A percentile compares a stretch with the other conserved stretches of the same genome.
phyloP scores from a whole-genome alignment of 2,113 vertebrate genomes.

The Leucoraja erinaceus region DNA sequence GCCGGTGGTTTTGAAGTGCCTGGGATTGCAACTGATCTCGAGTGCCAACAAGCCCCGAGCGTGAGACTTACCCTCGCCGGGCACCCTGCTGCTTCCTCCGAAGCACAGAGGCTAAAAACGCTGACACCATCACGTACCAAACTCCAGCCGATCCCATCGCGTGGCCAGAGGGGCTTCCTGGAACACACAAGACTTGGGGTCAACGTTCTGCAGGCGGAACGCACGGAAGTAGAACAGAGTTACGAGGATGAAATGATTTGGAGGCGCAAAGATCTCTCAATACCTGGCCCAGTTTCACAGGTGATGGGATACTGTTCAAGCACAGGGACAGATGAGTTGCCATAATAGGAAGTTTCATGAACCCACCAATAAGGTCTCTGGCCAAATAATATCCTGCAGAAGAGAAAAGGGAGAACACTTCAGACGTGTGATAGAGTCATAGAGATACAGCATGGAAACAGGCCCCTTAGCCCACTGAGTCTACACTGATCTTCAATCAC shows the following conservation, averaged over 20 bases:
- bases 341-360: slow-evolving; percentile 67
- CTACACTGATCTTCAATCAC: no score
- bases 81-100: slow-evolving; percentile 58
- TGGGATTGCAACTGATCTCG: not conserved
- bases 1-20: not conserved
- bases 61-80: slow-evolving; percentile 61
- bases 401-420: not conserved
- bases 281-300: slow-evolving; percentile 94
- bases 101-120: slow-evolving; percentile 65
- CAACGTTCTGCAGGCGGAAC: not conserved
- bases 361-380: slow-evolving; percentile 72
- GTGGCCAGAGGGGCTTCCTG: slow-evolving; percentile 92
- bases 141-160: slow-evolving; percentile 89
- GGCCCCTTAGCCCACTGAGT: no score
- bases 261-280: no score
- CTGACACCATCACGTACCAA: slow-evolving; percentile 85
- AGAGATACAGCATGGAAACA: no score
- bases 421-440: not conserved
- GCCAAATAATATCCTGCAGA: slow-evolving; percentile 61
- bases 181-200: slow-evolving; percentile 4
- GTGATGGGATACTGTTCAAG: slow-evolving; percentile 90
- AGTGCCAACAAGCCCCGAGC: not conserved
- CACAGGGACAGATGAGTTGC: slow-evolving; percentile 55
- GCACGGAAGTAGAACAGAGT: not conserved
- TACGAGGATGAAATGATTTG: not conserved